These are phyloP conservation scores for Varanus salvator DNA, from an alignment of 2,113 vertebrate species.

Conservation along the genomic window DNA sequence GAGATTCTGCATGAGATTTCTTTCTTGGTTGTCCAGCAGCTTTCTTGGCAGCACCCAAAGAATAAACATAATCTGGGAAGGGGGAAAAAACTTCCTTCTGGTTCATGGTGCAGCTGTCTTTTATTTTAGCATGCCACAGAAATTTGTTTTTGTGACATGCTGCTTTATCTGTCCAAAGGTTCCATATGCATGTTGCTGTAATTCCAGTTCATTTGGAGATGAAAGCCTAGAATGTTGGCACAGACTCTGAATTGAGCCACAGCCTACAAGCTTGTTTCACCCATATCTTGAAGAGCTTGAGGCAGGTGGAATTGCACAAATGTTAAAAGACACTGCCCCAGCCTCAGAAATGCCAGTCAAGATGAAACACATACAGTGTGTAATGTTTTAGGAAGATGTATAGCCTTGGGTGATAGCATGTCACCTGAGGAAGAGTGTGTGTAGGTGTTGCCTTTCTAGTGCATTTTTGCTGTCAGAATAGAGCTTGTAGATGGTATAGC, in stretches of 20 bases:
- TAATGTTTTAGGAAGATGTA: background rate
- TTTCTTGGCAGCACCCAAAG: background rate
- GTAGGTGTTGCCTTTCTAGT: background rate
- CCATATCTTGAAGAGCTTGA: background rate
- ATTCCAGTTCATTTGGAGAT: constrained; percentile 7
- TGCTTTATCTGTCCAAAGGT: background rate
- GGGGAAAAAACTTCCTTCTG: background rate
- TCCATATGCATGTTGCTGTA: background rate
- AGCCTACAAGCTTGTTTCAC: background rate
- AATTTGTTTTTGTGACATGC: constrained; percentile 3
- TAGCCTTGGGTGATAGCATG: background rate
- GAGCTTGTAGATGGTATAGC: background rate
- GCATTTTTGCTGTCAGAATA: background rate
- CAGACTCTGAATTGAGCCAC: background rate
- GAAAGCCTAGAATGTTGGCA: background rate
- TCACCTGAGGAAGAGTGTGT: background rate
- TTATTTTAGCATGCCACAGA: background rate
- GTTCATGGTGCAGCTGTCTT: background rate
- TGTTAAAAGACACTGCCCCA: background rate
- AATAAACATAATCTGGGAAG: background rate
- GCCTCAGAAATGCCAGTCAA: background rate
- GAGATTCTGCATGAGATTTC: background rate
- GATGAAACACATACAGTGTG: background rate
- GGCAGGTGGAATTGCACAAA: background rate
- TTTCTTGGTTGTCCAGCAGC: constrained; percentile 4